Conservation (phyloP, 2,113 vertebrate genomes). For the Neogale vison region DNA sequence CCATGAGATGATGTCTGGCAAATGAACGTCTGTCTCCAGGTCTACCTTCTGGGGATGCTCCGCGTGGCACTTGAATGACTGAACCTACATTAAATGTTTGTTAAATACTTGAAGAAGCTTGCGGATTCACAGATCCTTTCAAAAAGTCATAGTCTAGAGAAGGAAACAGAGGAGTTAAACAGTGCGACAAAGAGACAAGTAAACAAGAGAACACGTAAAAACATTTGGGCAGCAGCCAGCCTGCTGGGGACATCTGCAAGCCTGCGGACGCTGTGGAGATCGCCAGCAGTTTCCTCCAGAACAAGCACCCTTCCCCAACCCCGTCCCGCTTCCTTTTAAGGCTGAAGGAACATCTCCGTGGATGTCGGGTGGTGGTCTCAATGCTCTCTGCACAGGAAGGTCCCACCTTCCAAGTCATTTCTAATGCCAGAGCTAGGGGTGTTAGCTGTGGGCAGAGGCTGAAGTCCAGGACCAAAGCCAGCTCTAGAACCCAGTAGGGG, state of each 20-base stretch:
- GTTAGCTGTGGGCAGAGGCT: background rate
- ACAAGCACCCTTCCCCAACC: background rate
- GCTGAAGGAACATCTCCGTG: background rate
- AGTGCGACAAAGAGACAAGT: background rate
- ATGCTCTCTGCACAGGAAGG: background rate
- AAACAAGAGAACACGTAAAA: accelerated
- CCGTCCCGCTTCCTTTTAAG: background rate
- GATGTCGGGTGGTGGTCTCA: background rate
- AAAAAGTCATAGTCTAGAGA: background rate
- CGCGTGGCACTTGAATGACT: background rate
- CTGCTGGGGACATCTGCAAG: background rate
- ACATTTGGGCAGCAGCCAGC: background rate
- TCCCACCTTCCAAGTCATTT: background rate
- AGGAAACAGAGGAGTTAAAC: background rate
- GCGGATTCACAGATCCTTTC: background rate
- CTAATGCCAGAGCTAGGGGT: too few relatives aligned
- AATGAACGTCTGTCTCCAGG: background rate
- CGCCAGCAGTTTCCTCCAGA: background rate
- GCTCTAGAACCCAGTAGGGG: background rate
- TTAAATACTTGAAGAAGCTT: background rate
- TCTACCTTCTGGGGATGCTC: background rate
- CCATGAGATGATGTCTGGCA: background rate
- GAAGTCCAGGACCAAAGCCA: background rate
- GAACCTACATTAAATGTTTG: background rate
- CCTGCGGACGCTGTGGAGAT: background rate